phyloP scores from a whole-genome alignment of 2,113 vertebrate species.

The Neogobius melanostomus region DNA sequence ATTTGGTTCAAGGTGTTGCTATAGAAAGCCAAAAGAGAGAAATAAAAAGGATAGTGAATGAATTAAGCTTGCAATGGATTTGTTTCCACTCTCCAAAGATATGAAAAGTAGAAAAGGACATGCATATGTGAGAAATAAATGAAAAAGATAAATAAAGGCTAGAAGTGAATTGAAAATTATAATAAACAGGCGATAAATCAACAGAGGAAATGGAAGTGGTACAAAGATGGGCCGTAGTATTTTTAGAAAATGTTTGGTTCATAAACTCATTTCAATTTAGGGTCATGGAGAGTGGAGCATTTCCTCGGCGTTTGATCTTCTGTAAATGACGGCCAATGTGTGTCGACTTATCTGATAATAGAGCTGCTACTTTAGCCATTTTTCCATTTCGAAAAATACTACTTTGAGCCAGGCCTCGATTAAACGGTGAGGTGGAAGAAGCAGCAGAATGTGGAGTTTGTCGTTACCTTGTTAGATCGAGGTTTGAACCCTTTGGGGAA shows the following conservation, averaged over 20 bases:
- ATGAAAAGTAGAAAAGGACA: background rate
- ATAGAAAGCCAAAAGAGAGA: too few species aligned
- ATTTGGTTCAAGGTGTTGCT: background rate
- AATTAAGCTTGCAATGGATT: too few species aligned
- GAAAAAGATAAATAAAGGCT: background rate
- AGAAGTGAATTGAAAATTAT: background rate
- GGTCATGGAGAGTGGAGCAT: background rate
- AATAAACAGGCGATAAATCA: background rate
- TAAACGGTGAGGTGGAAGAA: conserved; percentile 8
- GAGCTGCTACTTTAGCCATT: background rate
- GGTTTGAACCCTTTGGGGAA: conserved; percentile 53
- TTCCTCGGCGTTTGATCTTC: background rate
- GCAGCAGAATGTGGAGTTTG: conserved; percentile 2
- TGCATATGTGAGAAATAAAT: background rate
- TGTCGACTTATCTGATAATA: background rate
- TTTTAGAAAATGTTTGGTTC: background rate
- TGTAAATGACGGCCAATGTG: background rate
- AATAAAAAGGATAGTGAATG: too few species aligned
- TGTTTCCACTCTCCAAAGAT: background rate
- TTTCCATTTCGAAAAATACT: conserved; percentile 35
- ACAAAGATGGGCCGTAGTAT: conserved; percentile 3
- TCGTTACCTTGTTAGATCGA: conserved; percentile 70
- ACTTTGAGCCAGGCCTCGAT: conserved; percentile 42
- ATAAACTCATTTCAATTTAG: background rate
- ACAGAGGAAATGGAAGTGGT: background rate